Base-by-base conservation (phyloP, 2,113 vertebrate species). In the Alligator sinensis region DNA sequence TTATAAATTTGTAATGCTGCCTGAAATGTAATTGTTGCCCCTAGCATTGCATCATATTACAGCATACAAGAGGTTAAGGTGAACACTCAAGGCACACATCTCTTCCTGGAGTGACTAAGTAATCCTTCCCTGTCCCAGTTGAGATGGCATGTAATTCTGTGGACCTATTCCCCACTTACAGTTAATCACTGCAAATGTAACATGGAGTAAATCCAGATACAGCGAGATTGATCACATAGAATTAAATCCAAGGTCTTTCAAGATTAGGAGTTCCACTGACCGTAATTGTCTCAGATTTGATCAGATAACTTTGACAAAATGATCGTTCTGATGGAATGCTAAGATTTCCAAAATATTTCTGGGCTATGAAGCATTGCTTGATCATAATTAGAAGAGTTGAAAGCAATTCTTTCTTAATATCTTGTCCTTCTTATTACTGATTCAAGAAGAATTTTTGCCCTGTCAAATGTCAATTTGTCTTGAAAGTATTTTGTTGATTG, bases 231-330 rank as follows among this genome's bases (percentile, higher is more conserved):
- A 91, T 57, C n/a, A 28, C 18, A 2, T 8, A 66, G 77, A 77
- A 94, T 84, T 82, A 77, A 92, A 87, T 68, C 79, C 59, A 92
- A 72, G 57, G 38, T 87, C 92, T 91, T 94, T 94, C 77, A 92
- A 91, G 94, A 92, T 93, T 59, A 82, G 70, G 72, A 84, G 62
- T 95, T 93, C 80, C 82, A 60, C 87, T 86, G 93, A 78, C 92
- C 24, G 1, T 90, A 93, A 94, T 81, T 77, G n/a, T 81, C 89
- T 94, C 62, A 14, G 82, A 90, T 95, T 93, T 93, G 84, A 91
- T 58, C 68, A 88, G 91, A 85, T 92, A 81, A 76, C 70, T 21
- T 2, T 76, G n/a, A 87, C 89, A 84, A 70, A 89, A 62, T 22
- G 15, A 75, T 68, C 58, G 0, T 79, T 93, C 38, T 75, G 10